A percentile compares a stretch with the other conserved stretches of the same genome.
These are phyloP conservation scores for Drosophila nr. perissopoda DNA, from an alignment of 2,888 invertebrate genomes.

Conservation along the genomic window DNA sequence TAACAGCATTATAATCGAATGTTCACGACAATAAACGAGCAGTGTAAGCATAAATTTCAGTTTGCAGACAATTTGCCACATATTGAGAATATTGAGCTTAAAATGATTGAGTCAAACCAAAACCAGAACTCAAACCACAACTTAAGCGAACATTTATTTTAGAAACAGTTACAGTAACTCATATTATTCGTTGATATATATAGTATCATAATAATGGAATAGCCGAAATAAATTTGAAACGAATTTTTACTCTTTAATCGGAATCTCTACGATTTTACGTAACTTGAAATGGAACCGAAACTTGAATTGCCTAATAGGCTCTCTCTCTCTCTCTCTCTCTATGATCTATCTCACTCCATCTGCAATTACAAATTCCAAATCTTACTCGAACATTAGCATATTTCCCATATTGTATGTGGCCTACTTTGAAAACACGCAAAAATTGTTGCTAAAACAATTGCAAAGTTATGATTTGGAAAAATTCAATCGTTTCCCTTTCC, in stretches of 20 bases:
- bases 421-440: background rate
- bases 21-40: background rate
- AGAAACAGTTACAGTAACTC: background rate
- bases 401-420: constrained; percentile 5
- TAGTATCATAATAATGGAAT: background rate
- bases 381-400: constrained; percentile 38
- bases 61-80: background rate
- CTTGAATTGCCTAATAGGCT: too few relatives aligned
- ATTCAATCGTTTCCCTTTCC: background rate
- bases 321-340: background rate
- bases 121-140: background rate
- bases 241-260: background rate
- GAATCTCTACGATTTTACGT: background rate
- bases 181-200: background rate
- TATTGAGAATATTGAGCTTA: background rate
- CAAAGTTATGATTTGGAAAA: constrained; percentile 35
- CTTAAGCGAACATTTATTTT: background rate
- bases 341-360: background rate
- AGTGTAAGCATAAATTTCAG: background rate
- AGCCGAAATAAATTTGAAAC: background rate
- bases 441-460: constrained; percentile 42
- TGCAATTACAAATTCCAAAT: constrained; percentile 31
- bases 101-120: background rate
- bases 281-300: background rate
- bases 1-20: background rate